Percentiles rank a stretch among this genome's conserved stretches.
These are phyloP conservation scores for Nannospalax galili DNA, from an alignment of 2,113 vertebrate species.

Conservation along the genomic window DNA sequence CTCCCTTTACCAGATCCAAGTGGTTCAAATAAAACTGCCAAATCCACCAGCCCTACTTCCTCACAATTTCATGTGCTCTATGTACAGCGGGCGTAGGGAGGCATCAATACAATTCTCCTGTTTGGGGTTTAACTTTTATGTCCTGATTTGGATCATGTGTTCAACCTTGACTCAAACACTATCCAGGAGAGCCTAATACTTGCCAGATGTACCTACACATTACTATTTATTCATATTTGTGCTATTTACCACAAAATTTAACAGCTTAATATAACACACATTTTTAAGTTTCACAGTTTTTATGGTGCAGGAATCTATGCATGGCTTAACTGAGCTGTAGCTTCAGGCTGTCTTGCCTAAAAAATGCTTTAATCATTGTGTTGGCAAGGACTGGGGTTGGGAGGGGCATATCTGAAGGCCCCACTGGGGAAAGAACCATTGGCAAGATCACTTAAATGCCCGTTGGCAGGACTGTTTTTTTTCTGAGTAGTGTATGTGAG, in stretches of 20 bases:
- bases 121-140: neutral
- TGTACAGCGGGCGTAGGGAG: rapidly evolving
- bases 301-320: neutral
- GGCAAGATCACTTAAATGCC: neutral
- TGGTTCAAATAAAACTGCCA: neutral
- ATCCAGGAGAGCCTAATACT: neutral
- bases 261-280: neutral
- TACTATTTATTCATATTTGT: neutral
- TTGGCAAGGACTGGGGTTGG: neutral
- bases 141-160: neutral
- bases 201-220: neutral
- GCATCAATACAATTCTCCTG: neutral
- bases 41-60: neutral
- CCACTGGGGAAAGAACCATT: neutral
- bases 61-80: neutral
- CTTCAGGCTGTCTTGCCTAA: neutral
- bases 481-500: neutral
- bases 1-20: neutral
- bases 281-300: neutral
- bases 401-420: neutral
- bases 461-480: neutral
- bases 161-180: neutral
- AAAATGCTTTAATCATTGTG: neutral
- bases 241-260: neutral
- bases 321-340: neutral